These are phyloP conservation scores for Tinea semifulvella DNA, from an alignment of 2,888 invertebrate genomes.

Conservation along the genomic window DNA sequence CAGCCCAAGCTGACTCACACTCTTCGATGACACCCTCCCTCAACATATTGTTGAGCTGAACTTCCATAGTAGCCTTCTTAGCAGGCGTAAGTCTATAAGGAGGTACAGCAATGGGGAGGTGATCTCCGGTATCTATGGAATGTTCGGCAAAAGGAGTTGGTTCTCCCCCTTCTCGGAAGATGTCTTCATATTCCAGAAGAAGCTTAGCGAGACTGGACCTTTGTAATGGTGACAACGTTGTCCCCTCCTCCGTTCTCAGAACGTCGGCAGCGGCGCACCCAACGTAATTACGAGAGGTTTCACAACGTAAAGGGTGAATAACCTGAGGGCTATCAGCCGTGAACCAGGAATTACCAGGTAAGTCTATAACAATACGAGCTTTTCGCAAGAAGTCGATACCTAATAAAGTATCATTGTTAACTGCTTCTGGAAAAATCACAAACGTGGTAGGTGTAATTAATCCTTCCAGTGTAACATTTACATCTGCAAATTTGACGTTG, in stretches of 20 bases:
- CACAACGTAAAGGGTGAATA: background rate
- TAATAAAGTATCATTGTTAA: slow-evolving; percentile 22
- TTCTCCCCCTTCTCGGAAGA: slow-evolving; percentile 11
- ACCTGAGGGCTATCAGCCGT: slow-evolving; percentile 23
- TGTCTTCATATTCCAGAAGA: slow-evolving; percentile 12
- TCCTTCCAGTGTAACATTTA: slow-evolving; percentile 14
- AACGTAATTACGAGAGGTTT: background rate
- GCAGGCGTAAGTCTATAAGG: slow-evolving; percentile 29
- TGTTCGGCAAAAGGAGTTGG: slow-evolving; percentile 15
- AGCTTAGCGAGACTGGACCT: background rate
- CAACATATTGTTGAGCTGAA: slow-evolving; percentile 28
- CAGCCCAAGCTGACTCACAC: slow-evolving; percentile 30
- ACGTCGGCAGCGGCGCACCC: background rate
- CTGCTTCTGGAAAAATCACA: slow-evolving; percentile 22
- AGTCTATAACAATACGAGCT: slow-evolving; percentile 23
- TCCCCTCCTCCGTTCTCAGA: background rate
- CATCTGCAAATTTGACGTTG: slow-evolving; percentile 18
- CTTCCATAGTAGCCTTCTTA: slow-evolving; percentile 21
- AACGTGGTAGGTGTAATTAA: slow-evolving; percentile 20
- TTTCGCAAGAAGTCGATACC: slow-evolving; percentile 24
- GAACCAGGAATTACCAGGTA: slow-evolving; percentile 23
- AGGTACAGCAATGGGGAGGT: slow-evolving; percentile 26
- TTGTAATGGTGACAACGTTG: background rate
- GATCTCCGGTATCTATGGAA: slow-evolving; percentile 13
- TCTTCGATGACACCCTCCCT: slow-evolving; percentile 29